phyloP scores from a whole-genome alignment of 2,888 invertebrate genomes.

The Melinaea marsaeus region DNA sequence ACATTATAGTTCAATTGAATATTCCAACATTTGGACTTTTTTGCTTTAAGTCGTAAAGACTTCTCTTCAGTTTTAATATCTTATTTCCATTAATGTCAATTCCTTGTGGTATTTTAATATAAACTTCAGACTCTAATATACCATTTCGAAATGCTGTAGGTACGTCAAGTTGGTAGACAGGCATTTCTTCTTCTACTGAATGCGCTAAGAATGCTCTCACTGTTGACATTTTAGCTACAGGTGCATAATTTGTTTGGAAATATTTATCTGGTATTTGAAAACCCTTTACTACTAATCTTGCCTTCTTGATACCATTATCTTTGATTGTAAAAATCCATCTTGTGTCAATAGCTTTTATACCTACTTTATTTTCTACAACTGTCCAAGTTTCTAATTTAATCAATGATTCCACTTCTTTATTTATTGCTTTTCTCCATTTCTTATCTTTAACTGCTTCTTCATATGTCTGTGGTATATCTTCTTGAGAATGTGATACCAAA shows the following conservation, averaged over 20 bases:
- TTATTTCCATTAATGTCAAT: constrained; percentile 10
- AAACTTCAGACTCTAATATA: constrained; percentile 7
- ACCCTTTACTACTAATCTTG: constrained; percentile 21
- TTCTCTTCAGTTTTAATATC: constrained; percentile 24
- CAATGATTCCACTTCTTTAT: neutral
- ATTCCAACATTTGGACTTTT: constrained; percentile 28
- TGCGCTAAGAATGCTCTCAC: constrained; percentile 7
- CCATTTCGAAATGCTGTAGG: too few species aligned
- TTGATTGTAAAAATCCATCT: constrained; percentile 15
- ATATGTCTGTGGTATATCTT: neutral
- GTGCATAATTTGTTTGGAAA: constrained; percentile 7
- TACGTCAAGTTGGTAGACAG: constrained; percentile 15
- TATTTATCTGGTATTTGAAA: constrained; percentile 15
- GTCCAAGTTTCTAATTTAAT: neutral
- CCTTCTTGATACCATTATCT: constrained; percentile 16
- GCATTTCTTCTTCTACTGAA: constrained; percentile 8
- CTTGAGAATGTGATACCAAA: too few species aligned
- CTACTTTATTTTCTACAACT: neutral
- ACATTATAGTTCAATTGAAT: constrained; percentile 18
- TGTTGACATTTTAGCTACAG: constrained; percentile 16
- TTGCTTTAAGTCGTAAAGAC: constrained; percentile 26
- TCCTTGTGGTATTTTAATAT: constrained; percentile 21
- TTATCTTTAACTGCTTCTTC: neutral
- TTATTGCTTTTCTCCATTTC: neutral
- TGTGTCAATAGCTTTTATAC: constrained; percentile 1